Percentiles rank a stretch among this genome's conserved stretches.
phyloP scores from a whole-genome alignment of 2,888 invertebrate genomes.

The Tridacna gigas region DNA sequence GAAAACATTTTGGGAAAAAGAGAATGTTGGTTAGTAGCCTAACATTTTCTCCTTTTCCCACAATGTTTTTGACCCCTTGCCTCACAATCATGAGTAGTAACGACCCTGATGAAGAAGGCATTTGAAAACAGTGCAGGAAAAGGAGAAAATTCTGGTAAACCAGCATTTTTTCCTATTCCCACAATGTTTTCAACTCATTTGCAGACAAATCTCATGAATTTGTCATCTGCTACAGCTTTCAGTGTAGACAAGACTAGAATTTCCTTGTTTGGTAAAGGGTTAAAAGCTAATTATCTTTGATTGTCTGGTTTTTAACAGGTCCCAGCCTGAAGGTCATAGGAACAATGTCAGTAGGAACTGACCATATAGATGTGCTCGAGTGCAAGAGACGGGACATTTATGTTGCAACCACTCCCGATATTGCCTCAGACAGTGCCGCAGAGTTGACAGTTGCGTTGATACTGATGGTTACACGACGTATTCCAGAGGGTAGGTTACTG shows the following conservation, averaged over 20 bases:
- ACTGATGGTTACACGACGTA: constrained; percentile 91
- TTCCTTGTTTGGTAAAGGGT: too few species aligned
- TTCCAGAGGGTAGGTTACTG: constrained; percentile 69
- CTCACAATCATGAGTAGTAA: too few species aligned
- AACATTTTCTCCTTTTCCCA: too few species aligned
- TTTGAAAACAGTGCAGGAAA: too few species aligned
- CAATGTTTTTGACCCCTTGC: too few species aligned
- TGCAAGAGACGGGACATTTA: constrained; percentile 90
- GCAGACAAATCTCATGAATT: too few species aligned
- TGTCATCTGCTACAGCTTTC: too few species aligned
- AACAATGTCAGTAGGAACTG: constrained; percentile 96
- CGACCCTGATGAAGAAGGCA: not conserved
- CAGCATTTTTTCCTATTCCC: not conserved
- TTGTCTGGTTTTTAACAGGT: constrained; percentile 85
- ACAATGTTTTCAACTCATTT: not conserved
- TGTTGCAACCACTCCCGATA: constrained; percentile 95
- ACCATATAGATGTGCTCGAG: constrained; percentile 92
- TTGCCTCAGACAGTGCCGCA: constrained; percentile 91
- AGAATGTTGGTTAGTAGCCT: too few species aligned
- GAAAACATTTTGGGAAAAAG: too few species aligned
- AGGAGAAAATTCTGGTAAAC: not conserved
- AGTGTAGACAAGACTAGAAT: too few species aligned
- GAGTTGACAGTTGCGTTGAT: constrained; percentile 94
- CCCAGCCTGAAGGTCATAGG: constrained; percentile 91
- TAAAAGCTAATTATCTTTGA: not conserved